Evolutionary conservation across 2,113 vertebrate genomes (phyloP), one percentile per base, ranked within the genome.

Genomic region (Globicephala melas): DNA sequence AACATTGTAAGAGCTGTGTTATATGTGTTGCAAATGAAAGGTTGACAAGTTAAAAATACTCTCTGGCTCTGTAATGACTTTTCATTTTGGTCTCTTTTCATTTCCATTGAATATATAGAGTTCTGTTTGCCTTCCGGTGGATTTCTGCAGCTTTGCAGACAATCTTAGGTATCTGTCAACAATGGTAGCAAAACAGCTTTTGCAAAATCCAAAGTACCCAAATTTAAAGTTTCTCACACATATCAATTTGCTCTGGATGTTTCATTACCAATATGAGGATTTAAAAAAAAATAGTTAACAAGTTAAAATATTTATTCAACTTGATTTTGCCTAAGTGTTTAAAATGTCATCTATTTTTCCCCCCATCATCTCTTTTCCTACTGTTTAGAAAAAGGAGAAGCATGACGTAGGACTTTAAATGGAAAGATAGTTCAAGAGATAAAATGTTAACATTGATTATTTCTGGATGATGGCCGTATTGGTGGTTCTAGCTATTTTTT

Each of bases 31-130:
- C 55, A 96, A 90, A 94, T 74, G 96, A 87, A 68, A 47, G 26
- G 41, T 65, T 97, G 92, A 97, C 85, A 96, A 97, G 94, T 94
- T 96, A 96, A 91, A 98, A 96, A 97, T 96, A 93, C 44, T 89
- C 53, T 96, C 70, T 91, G 73, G 68, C n/a, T 91, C 55, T 74
- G 31, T 88, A 97, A 84, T 92, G 67, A 83, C 90, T 96, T 96
- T 96, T 97, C 50, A 70, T 91, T 95, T 95, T 77, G 62, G 53
- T 85, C 67, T 79, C 36, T 96, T 98, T 95, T 94, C 86, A 82
- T 67, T 80, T 94, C 91, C 93, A 70, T 82, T 89, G 80, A 97
- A 85, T 62, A 83, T 74, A 79, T 25, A 94, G 8, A 76, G 13
- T 71, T 94, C 47, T 91, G 21, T 60, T 91, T 95, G 47, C 79